Percentiles rank a stretch among this genome's conserved stretches.
Conservation (phyloP, 1,140 invertebrate species). For the Drosophila lini region DNA sequence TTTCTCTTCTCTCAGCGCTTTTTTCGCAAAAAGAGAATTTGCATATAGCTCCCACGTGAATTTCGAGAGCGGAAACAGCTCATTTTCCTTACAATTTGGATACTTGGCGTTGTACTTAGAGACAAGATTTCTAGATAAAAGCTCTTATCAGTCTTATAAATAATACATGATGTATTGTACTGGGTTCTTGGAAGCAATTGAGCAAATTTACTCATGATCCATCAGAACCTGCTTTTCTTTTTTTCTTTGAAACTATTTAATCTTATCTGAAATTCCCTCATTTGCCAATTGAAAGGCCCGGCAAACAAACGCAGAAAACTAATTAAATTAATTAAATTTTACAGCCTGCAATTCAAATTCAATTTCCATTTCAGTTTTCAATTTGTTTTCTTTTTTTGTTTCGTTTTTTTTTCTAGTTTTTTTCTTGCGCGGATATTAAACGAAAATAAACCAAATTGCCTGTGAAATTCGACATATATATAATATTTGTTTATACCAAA, state of each 20-base stretch:
- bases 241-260: slow-evolving; percentile 18
- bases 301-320: slow-evolving; percentile 42
- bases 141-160: slow-evolving; percentile 34
- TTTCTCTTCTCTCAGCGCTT: slow-evolving; percentile 12
- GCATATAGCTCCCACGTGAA: slow-evolving; percentile 56
- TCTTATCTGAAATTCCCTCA: slow-evolving; percentile 37
- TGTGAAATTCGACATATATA: slow-evolving; percentile 62
- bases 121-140: slow-evolving; percentile 42
- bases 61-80: slow-evolving; percentile 56
- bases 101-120: slow-evolving; percentile 50
- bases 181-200: slow-evolving; percentile 7
- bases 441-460: slow-evolving; percentile 68
- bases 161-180: slow-evolving; percentile 23
- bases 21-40: slow-evolving; percentile 39
- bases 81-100: slow-evolving; percentile 63
- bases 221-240: slow-evolving; percentile 3
- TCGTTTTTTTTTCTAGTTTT: slow-evolving; percentile 15
- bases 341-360: slow-evolving; percentile 31
- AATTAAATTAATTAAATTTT: slow-evolving; percentile 58
- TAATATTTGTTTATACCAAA: slow-evolving; percentile 59
- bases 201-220: slow-evolving; percentile 19
- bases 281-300: slow-evolving; percentile 45
- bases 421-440: slow-evolving; percentile 31
- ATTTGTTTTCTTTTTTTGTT: slow-evolving; percentile 18
- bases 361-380: slow-evolving; percentile 45